A percentile compares a stretch with the other conserved stretches of the same genome.
phyloP scores from a whole-genome alignment of 30 jellyfish, hydroid and myxozoan species.

The Thelohanellus kitauei region DNA sequence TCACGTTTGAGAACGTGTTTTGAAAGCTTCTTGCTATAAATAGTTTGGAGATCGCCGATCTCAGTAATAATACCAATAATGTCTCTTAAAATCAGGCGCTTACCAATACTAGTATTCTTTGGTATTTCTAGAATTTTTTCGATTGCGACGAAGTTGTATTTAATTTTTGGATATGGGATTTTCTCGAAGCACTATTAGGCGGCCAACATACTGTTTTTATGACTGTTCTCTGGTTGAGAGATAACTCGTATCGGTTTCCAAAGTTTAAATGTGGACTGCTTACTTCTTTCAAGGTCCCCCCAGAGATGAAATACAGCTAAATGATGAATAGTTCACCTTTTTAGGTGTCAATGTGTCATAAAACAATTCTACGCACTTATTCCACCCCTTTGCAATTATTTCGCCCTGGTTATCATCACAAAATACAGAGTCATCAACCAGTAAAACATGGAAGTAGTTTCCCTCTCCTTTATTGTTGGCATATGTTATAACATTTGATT shows the following conservation, averaged over 20 bases:
- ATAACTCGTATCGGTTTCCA: conserved; percentile 53
- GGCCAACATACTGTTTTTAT: conserved; percentile 20
- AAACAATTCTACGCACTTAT: conserved; percentile 38
- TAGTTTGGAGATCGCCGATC: not conserved
- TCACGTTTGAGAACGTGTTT: conserved; percentile 62
- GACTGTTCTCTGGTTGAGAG: conserved; percentile 17
- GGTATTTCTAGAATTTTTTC: conserved; percentile 22
- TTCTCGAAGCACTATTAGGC: conserved; percentile 26
- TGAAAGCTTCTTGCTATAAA: not conserved
- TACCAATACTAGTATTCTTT: conserved; percentile 65
- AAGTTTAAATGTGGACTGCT: conserved; percentile 37
- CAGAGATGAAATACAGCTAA: conserved; percentile 52
- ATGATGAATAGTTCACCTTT: conserved; percentile 14
- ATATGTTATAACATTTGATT: conserved; percentile 31
- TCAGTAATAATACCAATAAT: not conserved
- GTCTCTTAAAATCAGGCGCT: not conserved
- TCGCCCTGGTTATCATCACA: conserved; percentile 30
- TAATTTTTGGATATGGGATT: conserved; percentile 32
- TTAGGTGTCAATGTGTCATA: conserved; percentile 22
- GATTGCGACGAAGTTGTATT: conserved; percentile 25
- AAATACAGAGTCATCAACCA: conserved; percentile 41
- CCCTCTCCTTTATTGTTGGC: conserved; percentile 77
- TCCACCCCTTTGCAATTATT: conserved; percentile 58
- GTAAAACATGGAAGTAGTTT: conserved; percentile 28
- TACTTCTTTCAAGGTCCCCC: conserved; percentile 41